Evolutionary conservation across 2,888 invertebrate genomes (phyloP).

Genomic region (Ashinkailepas kermadecensis): DNA sequence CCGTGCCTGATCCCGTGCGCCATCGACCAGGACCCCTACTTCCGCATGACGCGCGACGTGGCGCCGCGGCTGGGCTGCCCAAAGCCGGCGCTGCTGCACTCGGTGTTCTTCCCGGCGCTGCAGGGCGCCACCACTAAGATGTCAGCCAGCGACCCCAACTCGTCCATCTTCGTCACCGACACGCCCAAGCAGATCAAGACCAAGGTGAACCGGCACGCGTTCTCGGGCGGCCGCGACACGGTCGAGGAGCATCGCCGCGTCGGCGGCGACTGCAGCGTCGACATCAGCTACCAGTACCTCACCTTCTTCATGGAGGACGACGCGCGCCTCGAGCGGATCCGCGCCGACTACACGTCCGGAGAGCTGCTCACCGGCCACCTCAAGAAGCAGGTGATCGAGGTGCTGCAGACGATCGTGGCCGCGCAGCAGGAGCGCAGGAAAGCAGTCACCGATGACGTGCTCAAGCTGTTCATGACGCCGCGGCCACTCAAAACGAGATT

Average conservation of each 20-base stretch:
- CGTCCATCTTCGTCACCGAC: slow-evolving; percentile 91
- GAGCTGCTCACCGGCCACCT: slow-evolving; percentile 87
- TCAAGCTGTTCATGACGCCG: slow-evolving; percentile 75
- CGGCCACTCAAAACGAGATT: slow-evolving; percentile 42
- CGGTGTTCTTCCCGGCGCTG: slow-evolving; percentile 83
- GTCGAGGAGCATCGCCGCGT: slow-evolving; percentile 81
- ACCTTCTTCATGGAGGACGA: slow-evolving; percentile 94
- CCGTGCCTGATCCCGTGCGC: slow-evolving; percentile 92
- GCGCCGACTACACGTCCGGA: slow-evolving; percentile 73
- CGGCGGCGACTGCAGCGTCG: slow-evolving; percentile 94
- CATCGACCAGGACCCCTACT: slow-evolving; percentile 98
- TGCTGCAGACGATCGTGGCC: slow-evolving; percentile 66
- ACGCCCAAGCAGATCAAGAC: slow-evolving; percentile 91
- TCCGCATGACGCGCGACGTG: slow-evolving; percentile 98
- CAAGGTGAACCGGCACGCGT: slow-evolving; percentile 93
- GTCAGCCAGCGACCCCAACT: slow-evolving; percentile 91
- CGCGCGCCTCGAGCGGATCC: slow-evolving; percentile 64
- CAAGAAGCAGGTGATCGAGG: slow-evolving; percentile 80
- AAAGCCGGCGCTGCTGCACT: slow-evolving; percentile 81
- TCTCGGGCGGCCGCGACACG: slow-evolving; percentile 90
- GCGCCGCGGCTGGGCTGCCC: slow-evolving; percentile 78
- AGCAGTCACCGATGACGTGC: slow-evolving; percentile 72
- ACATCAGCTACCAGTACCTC: slow-evolving; percentile 90
- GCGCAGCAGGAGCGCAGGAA: slow-evolving; percentile 74
- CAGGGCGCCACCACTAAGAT: slow-evolving; percentile 98